Conservation (phyloP, 1,140 invertebrate species). For the Hypsibius dujardini region DNA sequence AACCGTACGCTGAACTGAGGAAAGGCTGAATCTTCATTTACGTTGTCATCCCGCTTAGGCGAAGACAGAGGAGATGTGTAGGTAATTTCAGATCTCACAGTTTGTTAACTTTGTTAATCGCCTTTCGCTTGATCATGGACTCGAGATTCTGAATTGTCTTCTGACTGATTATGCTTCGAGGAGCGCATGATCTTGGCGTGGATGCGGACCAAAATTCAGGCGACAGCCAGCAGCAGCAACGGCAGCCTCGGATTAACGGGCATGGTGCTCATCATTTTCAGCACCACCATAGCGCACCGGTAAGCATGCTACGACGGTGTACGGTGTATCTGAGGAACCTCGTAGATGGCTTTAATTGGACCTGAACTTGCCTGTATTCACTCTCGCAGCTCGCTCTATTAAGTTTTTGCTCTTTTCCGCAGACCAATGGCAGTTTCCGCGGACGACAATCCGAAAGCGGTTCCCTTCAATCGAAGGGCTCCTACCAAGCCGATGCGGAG, state of each 20-base stretch:
- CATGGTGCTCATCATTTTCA: neutral
- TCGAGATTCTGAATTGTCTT: neutral
- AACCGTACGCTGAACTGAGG: too few relatives aligned
- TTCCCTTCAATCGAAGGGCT: neutral
- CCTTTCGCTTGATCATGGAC: neutral
- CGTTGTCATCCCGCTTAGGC: too few relatives aligned
- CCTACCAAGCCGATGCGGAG: neutral
- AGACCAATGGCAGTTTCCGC: neutral
- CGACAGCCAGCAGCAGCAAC: neutral
- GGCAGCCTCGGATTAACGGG: neutral
- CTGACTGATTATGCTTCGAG: neutral
- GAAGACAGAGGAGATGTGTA: too few relatives aligned
- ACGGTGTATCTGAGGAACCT: neutral
- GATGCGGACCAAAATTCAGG: too few relatives aligned
- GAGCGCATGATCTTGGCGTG: neutral
- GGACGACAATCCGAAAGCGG: neutral
- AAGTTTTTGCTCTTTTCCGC: neutral
- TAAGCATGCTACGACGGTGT: neutral
- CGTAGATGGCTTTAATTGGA: neutral
- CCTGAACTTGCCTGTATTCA: neutral
- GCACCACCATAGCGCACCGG: constrained; percentile 3
- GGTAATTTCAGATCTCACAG: neutral
- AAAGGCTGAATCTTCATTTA: too few relatives aligned
- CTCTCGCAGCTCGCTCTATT: neutral
- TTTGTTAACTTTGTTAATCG: neutral